Evolutionary conservation across 64 coral and sea anemone genomes (phyloP).

Genomic region (Acropora tenuis): DNA sequence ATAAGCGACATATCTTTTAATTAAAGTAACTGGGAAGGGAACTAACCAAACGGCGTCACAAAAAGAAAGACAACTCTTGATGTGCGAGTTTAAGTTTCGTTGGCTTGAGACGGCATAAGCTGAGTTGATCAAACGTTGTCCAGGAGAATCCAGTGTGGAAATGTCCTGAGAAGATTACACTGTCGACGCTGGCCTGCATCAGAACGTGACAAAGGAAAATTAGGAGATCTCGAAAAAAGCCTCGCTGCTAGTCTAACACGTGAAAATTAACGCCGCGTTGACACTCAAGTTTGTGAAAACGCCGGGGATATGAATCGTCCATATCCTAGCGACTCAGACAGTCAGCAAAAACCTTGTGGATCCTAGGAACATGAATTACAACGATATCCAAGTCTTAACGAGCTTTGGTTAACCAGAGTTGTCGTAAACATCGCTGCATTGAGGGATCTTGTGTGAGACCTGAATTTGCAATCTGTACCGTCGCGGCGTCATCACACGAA

Average conservation of each 20-base stretch:
- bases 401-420: slow-evolving; percentile 32
- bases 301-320: not conserved
- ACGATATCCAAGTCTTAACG: slow-evolving; percentile 34
- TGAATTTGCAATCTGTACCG: not conserved
- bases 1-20: not conserved
- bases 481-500: slow-evolving; percentile 30
- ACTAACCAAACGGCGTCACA: not conserved
- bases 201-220: not conserved
- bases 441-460: not conserved
- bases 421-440: slow-evolving; percentile 43
- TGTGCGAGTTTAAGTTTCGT: not conserved
- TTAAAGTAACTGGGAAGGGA: not conserved
- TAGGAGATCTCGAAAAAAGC: not conserved
- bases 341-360: slow-evolving; percentile 29
- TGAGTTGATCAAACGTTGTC: not conserved
- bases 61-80: not conserved
- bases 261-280: not conserved
- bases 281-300: not conserved
- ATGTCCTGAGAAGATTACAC: not conserved
- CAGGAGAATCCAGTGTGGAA: not conserved
- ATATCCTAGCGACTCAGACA: slow-evolving; percentile 51
- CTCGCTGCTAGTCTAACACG: slow-evolving; percentile 2
- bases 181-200: not conserved
- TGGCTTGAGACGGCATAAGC: slow-evolving; percentile 5
- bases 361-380: slow-evolving; percentile 10